Percentiles rank a stretch among this genome's conserved stretches.
These are phyloP conservation scores for Drosophila setifemur DNA, from an alignment of 1,140 invertebrate genomes.

Conservation along the genomic window DNA sequence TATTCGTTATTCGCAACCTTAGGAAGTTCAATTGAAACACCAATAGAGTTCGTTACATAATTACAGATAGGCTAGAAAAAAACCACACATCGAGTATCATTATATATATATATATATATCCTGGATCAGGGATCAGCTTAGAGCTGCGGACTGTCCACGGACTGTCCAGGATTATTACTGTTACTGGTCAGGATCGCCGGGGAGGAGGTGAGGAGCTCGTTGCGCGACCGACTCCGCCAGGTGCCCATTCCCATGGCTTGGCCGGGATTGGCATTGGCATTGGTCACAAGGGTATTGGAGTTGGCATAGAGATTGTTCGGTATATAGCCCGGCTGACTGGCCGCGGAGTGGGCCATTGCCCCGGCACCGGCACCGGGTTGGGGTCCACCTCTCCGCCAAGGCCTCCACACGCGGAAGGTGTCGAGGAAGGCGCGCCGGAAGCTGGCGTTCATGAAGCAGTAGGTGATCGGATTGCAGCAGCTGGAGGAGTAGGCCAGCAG, in stretches of 20 bases:
- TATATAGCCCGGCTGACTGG: slow-evolving; percentile 49
- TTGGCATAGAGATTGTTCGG: neutral
- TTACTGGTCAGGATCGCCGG: slow-evolving; percentile 57
- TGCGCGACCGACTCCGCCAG: slow-evolving; percentile 51
- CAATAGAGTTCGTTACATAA: slow-evolving; percentile 29
- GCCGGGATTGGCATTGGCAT: slow-evolving; percentile 10
- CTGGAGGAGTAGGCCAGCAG: slow-evolving; percentile 93
- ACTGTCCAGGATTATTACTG: neutral
- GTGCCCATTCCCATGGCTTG: slow-evolving; percentile 49
- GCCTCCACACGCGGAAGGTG: slow-evolving; percentile 66
- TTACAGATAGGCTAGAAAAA: slow-evolving; percentile 43
- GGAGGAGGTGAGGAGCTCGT: slow-evolving; percentile 54
- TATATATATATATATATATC: too few relatives aligned
- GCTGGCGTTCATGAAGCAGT: slow-evolving; percentile 96
- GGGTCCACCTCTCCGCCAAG: neutral
- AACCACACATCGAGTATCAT: neutral
- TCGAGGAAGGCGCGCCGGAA: slow-evolving; percentile 89
- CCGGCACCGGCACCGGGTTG: neutral
- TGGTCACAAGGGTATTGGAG: neutral
- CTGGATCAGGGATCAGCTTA: slow-evolving; percentile 5
- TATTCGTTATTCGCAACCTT: slow-evolving; percentile 53
- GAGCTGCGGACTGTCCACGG: slow-evolving; percentile 51
- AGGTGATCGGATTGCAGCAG: slow-evolving; percentile 96
- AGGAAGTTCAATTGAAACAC: slow-evolving; percentile 65
- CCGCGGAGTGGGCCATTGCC: slow-evolving; percentile 13